Conservation (phyloP, 2,888 invertebrate species). For the Merodon equestris region DNA sequence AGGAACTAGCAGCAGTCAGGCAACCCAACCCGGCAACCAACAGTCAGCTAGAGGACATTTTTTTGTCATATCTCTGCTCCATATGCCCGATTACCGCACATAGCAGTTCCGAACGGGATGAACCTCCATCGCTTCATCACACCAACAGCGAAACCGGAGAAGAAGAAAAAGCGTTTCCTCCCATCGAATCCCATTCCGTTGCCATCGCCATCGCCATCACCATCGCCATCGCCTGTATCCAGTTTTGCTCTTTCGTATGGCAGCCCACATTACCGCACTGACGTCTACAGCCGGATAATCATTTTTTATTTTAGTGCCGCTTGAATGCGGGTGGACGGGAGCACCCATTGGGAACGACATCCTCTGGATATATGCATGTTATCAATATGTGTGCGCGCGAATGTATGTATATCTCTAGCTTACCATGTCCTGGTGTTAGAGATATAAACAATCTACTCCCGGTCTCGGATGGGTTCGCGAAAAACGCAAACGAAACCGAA, state of each 20-base stretch:
- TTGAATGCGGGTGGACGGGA: constrained; percentile 73
- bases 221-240: constrained; percentile 51
- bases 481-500: constrained; percentile 39
- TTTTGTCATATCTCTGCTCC: constrained; percentile 78
- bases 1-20: too few species aligned
- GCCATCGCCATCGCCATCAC: too few species aligned
- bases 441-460: constrained; percentile 64
- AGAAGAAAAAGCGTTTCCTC: constrained; percentile 48
- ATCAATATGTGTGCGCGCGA: too few species aligned
- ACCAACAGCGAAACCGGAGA: constrained; percentile 65
- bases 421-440: constrained; percentile 33
- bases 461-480: constrained; percentile 52
- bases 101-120: constrained; percentile 74
- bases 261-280: constrained; percentile 44
- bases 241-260: neutral
- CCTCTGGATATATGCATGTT: constrained; percentile 1
- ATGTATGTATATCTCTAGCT: too few species aligned
- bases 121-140: constrained; percentile 40
- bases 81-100: constrained; percentile 78
- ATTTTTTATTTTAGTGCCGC: constrained; percentile 78
- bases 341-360: constrained; percentile 58
- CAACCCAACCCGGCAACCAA: too few species aligned
- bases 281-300: constrained; percentile 75
- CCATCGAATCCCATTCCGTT: neutral
- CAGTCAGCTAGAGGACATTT: constrained; percentile 71